These are phyloP conservation scores for Drosophila suboccidentalis DNA, from an alignment of 2,888 invertebrate species.

Conservation along the genomic window DNA sequence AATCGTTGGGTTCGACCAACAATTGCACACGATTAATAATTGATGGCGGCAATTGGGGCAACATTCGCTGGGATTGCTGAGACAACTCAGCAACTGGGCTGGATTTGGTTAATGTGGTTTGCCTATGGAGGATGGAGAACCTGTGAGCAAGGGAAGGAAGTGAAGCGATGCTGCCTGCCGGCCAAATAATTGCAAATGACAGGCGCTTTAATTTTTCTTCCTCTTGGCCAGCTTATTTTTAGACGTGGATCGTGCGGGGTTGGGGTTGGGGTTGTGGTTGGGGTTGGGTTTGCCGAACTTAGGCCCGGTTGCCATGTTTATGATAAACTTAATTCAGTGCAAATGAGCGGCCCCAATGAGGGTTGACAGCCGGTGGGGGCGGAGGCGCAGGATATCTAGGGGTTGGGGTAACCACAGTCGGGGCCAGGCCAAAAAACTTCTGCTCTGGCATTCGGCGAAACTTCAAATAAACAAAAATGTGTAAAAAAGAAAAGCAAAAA, in stretches of 20 bases:
- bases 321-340: constrained; percentile 82
- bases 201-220: constrained; percentile 82
- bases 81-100: constrained; percentile 58
- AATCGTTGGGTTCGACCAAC: constrained; percentile 41
- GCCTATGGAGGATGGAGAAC: background rate
- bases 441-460: constrained; percentile 45
- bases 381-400: constrained; percentile 4
- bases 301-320: constrained; percentile 68
- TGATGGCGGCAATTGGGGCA: constrained; percentile 40
- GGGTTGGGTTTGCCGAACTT: constrained; percentile 21
- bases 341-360: constrained; percentile 72
- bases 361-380: constrained; percentile 51
- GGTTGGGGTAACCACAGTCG: constrained; percentile 43
- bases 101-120: constrained; percentile 57
- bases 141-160: constrained; percentile 28
- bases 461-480: constrained; percentile 79
- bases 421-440: constrained; percentile 40
- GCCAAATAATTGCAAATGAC: constrained; percentile 83
- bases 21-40: constrained; percentile 71
- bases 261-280: constrained; percentile 5
- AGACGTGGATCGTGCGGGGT: constrained; percentile 32
- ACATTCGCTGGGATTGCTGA: constrained; percentile 39
- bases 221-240: constrained; percentile 74
- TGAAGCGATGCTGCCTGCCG: constrained; percentile 69
- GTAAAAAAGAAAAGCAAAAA: constrained; percentile 64